phyloP scores from a whole-genome alignment of 2,888 invertebrate genomes.

The Galerucella calmariensis region DNA sequence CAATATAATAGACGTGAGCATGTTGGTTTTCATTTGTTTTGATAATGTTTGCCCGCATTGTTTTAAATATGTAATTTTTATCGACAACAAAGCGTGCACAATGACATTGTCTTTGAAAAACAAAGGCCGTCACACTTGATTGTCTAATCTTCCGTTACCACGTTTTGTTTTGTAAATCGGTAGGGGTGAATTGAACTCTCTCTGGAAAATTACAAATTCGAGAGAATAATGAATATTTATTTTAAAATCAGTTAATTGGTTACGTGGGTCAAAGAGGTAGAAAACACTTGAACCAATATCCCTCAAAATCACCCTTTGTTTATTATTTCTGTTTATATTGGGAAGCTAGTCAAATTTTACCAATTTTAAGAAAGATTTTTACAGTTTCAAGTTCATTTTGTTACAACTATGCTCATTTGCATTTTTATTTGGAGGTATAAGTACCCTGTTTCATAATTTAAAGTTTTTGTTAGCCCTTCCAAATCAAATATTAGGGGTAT shows the following conservation, averaged over 20 bases:
- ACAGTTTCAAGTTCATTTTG: no score
- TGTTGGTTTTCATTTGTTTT: slow-evolving; percentile 37
- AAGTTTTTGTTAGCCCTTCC: slow-evolving; percentile 17
- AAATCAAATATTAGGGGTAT: slow-evolving; percentile 28
- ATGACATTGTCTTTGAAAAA: slow-evolving; percentile 43
- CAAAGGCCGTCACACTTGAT: slow-evolving; percentile 51
- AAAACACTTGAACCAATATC: no score
- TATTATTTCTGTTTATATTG: no score
- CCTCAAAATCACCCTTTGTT: no score
- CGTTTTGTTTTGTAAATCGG: slow-evolving; percentile 21
- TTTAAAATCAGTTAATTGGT: no score
- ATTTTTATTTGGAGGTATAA: background rate
- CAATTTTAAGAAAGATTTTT: no score
- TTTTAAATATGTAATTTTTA: slow-evolving; percentile 38
- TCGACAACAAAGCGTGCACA: slow-evolving; percentile 43
- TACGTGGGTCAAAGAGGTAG: no score
- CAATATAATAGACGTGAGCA: slow-evolving; percentile 31
- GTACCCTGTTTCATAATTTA: slow-evolving; percentile 15
- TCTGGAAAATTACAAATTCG: background rate
- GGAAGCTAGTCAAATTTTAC: no score
- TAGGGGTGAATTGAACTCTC: background rate
- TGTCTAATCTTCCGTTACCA: slow-evolving; percentile 34
- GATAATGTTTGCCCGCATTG: slow-evolving; percentile 43
- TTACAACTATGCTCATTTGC: background rate
- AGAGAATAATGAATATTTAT: no score